Conservation (phyloP, 2,888 invertebrate species). For the Arctia plantaginis region DNA sequence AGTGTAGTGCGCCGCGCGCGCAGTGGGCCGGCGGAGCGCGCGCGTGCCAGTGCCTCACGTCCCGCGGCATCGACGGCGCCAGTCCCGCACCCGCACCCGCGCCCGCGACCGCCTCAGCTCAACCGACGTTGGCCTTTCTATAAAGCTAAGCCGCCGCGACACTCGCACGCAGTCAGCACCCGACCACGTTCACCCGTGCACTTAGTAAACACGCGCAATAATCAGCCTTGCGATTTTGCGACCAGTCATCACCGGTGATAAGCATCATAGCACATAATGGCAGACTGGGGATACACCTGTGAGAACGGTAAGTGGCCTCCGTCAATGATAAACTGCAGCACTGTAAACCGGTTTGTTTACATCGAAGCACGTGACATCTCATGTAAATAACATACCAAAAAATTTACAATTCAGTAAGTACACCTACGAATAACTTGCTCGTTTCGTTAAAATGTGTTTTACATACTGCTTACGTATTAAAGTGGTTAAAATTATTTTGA, state of each 20-base stretch:
- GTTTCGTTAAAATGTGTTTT: slow-evolving; percentile 9
- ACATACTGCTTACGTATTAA: background rate
- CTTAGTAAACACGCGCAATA: slow-evolving; percentile 70
- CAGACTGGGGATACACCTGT: slow-evolving; percentile 87
- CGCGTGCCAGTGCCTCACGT: slow-evolving; percentile 60
- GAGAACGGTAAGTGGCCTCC: slow-evolving; percentile 85
- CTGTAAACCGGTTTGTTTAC: slow-evolving; percentile 83
- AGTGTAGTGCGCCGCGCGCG: slow-evolving; percentile 62
- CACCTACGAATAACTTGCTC: slow-evolving; percentile 7
- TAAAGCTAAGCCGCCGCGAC: slow-evolving; percentile 75
- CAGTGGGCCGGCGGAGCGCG: slow-evolving; percentile 68
- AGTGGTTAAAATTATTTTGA: background rate
- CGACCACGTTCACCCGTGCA: slow-evolving; percentile 76
- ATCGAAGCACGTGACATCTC: slow-evolving; percentile 77
- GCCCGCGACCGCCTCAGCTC: slow-evolving; percentile 59
- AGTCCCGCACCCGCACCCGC: slow-evolving; percentile 57
- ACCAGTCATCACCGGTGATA: slow-evolving; percentile 55
- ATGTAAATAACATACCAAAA: slow-evolving; percentile 63
- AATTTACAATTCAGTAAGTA: slow-evolving; percentile 28
- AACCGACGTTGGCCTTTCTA: slow-evolving; percentile 63
- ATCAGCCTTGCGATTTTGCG: slow-evolving; percentile 48
- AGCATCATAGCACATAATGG: slow-evolving; percentile 68
- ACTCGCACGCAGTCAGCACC: slow-evolving; percentile 81
- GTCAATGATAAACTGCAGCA: slow-evolving; percentile 54
- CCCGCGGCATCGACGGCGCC: slow-evolving; percentile 52